These are phyloP conservation scores for Hiodon alosoides DNA, from an alignment of 2,113 vertebrate genomes.

Conservation along the genomic window DNA sequence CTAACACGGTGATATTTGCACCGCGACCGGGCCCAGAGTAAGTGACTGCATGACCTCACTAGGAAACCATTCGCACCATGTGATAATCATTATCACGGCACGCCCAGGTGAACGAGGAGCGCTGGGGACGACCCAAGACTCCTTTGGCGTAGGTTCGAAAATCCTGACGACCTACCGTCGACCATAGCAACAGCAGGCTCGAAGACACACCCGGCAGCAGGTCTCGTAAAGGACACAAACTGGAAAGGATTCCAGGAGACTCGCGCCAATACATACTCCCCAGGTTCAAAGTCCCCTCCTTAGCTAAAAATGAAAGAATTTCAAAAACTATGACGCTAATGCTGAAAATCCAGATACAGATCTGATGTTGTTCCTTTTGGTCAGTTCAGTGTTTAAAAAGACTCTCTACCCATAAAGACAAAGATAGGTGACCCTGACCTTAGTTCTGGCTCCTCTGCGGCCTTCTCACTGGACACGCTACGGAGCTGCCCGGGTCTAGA, in stretches of 20 bases:
- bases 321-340: no score
- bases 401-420: not conserved
- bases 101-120: not conserved
- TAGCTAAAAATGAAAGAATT: not conserved
- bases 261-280: not conserved
- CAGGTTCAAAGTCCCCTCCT: not conserved
- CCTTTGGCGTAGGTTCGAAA: not conserved
- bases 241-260: not conserved
- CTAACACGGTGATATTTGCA: not conserved
- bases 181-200: not conserved
- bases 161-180: not conserved
- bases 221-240: not conserved
- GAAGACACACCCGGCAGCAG: not conserved
- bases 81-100: not conserved
- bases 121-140: not conserved
- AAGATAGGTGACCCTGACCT: not conserved
- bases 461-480: not conserved
- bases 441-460: no score
- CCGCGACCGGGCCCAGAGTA: not conserved
- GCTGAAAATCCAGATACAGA: no score
- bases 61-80: not conserved
- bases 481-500: not conserved
- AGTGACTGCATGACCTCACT: not conserved
- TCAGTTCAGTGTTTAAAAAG: not conserved
- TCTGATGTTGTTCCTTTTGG: not conserved